These are phyloP conservation scores for Micromys minutus DNA, from an alignment of 2,113 vertebrate species.

Conservation along the genomic window DNA sequence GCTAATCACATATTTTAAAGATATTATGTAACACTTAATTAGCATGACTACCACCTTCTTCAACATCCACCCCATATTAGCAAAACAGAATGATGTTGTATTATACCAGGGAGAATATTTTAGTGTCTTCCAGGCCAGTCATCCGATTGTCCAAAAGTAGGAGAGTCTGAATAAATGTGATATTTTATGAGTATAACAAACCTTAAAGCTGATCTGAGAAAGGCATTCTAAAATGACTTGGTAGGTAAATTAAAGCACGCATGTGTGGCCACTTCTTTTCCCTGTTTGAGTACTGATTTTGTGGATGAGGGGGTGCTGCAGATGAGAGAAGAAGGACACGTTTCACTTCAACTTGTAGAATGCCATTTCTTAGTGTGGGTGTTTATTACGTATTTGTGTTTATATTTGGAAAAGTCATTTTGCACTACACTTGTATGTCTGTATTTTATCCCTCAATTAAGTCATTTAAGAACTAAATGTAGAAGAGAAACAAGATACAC, in stretches of 20 bases:
- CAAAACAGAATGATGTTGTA: background rate
- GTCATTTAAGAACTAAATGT: slow-evolving; percentile 48
- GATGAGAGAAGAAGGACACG: accelerated
- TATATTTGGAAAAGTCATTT: slow-evolving; percentile 34
- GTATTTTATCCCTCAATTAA: slow-evolving; percentile 40
- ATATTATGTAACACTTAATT: background rate
- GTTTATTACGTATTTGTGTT: background rate
- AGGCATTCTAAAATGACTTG: background rate
- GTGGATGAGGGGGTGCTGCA: background rate
- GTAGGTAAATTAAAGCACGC: background rate
- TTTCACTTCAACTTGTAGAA: background rate
- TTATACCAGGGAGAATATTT: background rate
- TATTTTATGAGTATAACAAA: background rate
- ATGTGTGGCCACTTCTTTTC: background rate
- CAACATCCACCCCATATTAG: background rate
- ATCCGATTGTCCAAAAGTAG: background rate
- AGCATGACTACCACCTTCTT: background rate
- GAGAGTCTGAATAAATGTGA: background rate
- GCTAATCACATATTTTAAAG: background rate
- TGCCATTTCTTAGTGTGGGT: background rate
- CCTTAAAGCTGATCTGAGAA: background rate
- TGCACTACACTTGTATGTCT: background rate
- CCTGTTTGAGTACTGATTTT: background rate
- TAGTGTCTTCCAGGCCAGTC: background rate
- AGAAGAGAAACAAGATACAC: slow-evolving; percentile 41